phyloP scores from a whole-genome alignment of 2,113 vertebrate genomes.

The Aramus guarauna region DNA sequence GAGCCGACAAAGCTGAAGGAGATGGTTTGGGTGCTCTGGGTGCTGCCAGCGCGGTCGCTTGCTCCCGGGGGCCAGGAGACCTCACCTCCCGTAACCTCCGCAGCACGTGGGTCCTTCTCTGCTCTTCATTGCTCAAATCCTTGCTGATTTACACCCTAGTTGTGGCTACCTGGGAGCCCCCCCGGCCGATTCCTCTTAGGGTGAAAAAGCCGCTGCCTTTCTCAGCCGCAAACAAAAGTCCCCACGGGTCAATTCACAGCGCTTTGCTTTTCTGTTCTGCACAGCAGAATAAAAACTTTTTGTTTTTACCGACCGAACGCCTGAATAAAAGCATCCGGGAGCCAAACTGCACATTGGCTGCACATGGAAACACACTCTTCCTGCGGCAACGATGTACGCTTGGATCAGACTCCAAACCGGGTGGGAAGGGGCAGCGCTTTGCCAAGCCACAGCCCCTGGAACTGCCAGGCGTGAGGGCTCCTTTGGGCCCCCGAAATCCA shows the following conservation, averaged over 20 bases:
- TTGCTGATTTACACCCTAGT: neutral
- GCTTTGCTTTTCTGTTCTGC: neutral
- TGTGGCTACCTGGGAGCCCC: neutral
- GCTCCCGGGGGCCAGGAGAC: neutral
- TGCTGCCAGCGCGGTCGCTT: neutral
- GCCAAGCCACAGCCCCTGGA: neutral
- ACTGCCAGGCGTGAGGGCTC: neutral
- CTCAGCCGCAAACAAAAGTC: neutral
- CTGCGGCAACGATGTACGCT: fast-evolving
- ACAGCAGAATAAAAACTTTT: neutral
- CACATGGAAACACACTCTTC: fast-evolving
- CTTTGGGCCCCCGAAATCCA: fast-evolving
- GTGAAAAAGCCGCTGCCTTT: neutral
- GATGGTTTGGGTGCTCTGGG: neutral
- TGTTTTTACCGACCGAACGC: fast-evolving
- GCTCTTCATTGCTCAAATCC: neutral
- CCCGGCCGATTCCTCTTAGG: neutral
- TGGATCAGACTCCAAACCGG: fast-evolving
- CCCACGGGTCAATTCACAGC: fast-evolving
- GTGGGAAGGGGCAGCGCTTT: neutral
- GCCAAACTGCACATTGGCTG: neutral
- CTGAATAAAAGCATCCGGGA: neutral
- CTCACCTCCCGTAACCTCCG: neutral
- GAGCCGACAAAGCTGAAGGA: neutral
- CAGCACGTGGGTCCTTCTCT: neutral